Evolutionary conservation across 2,797 vertebrate species (phyloP).

Genomic region (Squalus acanthias): DNA sequence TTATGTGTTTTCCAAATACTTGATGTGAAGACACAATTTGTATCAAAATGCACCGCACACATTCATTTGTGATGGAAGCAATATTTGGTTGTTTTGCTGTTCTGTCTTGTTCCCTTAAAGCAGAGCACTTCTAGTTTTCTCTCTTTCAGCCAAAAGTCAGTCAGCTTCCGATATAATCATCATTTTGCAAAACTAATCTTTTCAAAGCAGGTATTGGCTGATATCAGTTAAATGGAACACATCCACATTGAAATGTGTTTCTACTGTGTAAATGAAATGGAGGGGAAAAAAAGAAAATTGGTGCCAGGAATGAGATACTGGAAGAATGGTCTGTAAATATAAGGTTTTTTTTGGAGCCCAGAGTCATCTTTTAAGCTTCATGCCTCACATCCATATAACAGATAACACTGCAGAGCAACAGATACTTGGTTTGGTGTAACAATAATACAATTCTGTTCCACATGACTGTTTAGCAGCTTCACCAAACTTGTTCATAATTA

Average conservation of each 20-base stretch:
- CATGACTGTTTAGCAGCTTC: not conserved
- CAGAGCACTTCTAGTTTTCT: not conserved
- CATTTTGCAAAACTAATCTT: slow-evolving; percentile 11
- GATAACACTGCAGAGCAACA: not conserved
- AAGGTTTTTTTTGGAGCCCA: not conserved
- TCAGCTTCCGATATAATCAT: not conserved
- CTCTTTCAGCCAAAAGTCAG: not conserved
- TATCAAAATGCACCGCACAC: not conserved
- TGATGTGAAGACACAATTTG: not conserved
- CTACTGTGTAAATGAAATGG: not conserved
- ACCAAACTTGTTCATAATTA: not conserved
- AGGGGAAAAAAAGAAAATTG: not conserved
- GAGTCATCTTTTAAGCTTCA: not conserved
- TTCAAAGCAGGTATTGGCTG: not conserved
- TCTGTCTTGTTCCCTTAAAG: not conserved
- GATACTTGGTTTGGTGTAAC: not conserved
- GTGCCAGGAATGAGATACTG: not conserved
- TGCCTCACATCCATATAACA: not conserved
- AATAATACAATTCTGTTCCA: not conserved
- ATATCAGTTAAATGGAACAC: not conserved
- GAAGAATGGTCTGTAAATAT: not conserved
- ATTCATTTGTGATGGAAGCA: not conserved
- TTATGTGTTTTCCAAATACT: not conserved
- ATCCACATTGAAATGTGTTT: not conserved
- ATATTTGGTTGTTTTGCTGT: not conserved